Evolutionary conservation across 1,140 invertebrate genomes (phyloP).

Genomic region (Drosophila gunungcola): DNA sequence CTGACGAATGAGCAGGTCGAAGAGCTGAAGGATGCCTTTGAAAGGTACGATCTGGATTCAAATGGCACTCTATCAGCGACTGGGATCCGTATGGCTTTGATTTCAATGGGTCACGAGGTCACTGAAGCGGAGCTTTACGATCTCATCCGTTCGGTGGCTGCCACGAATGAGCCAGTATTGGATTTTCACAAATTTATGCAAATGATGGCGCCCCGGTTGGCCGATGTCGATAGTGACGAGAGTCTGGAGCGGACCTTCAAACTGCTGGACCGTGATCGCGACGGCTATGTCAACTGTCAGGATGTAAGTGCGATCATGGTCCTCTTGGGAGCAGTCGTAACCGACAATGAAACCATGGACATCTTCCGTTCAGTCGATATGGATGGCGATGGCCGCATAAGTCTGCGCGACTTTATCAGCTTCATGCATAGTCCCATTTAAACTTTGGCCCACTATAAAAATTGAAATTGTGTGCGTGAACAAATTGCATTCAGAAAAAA

Average conservation of each 20-base stretch:
- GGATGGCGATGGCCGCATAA: conserved; percentile 14
- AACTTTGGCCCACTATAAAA: conserved; percentile 42
- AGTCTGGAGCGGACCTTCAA: conserved; percentile 27
- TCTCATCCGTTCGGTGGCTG: conserved; percentile 11
- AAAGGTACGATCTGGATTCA: conserved; percentile 21
- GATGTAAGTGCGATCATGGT: conserved; percentile 38
- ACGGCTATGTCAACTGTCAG: conserved; percentile 25
- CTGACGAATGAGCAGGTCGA: conserved; percentile 8
- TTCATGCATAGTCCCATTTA: conserved; percentile 36
- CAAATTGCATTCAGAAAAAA: neutral
- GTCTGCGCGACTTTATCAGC: conserved; percentile 29
- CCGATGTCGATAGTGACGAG: conserved; percentile 17
- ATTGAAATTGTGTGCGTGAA: conserved; percentile 45
- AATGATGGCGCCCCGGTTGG: conserved; percentile 25
- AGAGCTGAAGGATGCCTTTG: conserved; percentile 40
- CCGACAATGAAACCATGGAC: conserved; percentile 24
- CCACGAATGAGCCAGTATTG: neutral
- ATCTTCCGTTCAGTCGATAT: conserved; percentile 29
- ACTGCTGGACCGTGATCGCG: conserved; percentile 30
- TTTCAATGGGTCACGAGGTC: conserved; percentile 18
- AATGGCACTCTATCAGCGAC: conserved; percentile 5
- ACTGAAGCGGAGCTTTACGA: conserved; percentile 62
- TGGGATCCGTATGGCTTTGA: conserved; percentile 33
- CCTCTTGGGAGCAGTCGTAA: conserved; percentile 22
- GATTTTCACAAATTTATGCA: conserved; percentile 6